These are phyloP conservation scores for Melanotaenia pygmaea DNA, from an alignment of 2,797 vertebrate genomes.

Conservation along the genomic window DNA sequence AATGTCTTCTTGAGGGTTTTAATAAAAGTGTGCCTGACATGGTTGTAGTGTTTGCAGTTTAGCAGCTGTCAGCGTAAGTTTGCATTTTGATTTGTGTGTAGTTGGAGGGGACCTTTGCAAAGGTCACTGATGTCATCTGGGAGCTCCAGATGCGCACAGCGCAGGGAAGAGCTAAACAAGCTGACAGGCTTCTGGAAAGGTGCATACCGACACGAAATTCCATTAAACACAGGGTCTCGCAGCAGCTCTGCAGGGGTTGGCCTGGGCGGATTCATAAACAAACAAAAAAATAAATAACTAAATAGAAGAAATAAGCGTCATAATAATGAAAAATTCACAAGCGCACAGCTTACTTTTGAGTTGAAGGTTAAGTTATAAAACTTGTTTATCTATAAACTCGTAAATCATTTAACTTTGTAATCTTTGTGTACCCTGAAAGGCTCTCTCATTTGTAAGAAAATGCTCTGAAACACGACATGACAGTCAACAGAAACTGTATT, in stretches of 20 bases:
- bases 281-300: background rate
- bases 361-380: background rate
- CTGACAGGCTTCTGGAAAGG: conserved; percentile 86
- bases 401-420: conserved; percentile 1
- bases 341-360: background rate
- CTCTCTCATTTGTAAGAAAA: conserved; percentile 3
- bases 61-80: background rate
- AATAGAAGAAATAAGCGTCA: background rate
- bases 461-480: conserved; percentile 34
- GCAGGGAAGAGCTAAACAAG: conserved; percentile 93
- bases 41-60: background rate
- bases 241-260: conserved; percentile 89
- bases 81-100: conserved; percentile 14
- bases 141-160: conserved; percentile 91
- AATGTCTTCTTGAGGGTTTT: background rate
- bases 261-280: conserved; percentile 69
- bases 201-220: conserved; percentile 83
- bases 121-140: conserved; percentile 94
- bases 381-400: background rate
- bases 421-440: conserved; percentile 11
- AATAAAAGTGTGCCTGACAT: background rate
- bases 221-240: conserved; percentile 85
- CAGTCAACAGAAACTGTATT: conserved; percentile 29
- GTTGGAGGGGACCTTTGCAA: conserved; percentile 86
- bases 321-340: background rate